Evolutionary conservation across 2,113 vertebrate species (phyloP), one percentile per base, ranked within the genome.

Genomic region (Charadrius vociferus): DNA sequence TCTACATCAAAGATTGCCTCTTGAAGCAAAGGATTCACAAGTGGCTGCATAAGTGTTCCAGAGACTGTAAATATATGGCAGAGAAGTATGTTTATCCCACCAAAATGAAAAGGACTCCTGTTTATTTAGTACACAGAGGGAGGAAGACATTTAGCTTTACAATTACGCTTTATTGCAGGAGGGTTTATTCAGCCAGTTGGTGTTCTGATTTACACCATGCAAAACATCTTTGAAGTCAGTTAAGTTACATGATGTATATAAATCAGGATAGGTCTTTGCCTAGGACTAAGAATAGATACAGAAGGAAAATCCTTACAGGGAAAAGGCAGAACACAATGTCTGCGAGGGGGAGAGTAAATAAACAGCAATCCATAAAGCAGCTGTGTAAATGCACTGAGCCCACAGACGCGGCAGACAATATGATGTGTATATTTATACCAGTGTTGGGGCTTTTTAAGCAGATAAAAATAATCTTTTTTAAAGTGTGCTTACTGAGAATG

Each of bases 71-170:
- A 93, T 79, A 71, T 19, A 73, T 1, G 43, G 45, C 65, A 88
- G n/a, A 88, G 53, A 78, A 90, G 67, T 70, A 80, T 50, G 55
- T 88, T 96, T 96, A 94, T 74, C 37, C 62, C 79, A 50, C 62
- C 77, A 43, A 96, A 88, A 65, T 34, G 41, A 74, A 93, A 93
- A 80, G 47, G 78, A 80, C 45, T 59, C 41, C 30, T 83, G 66
- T 67, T 77, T 87, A 66, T 77, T 90, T 65, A 94, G 41, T 52
- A 74, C 26, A 70, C 62, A 81, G 79, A 83, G 22, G 47, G 67
- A 96, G 87, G 89, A 89, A 94, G 41, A 63, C 58, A 49, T 83
- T 86, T 37, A 94, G 71, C 67, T 94, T 95, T 94, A 89, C 71
- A 86, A 65, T 80, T 62, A 41, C 0, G 3, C 24, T 41, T 66